These are phyloP conservation scores for Eugnorisma glareosa DNA, from an alignment of 2,888 invertebrate species.

Conservation along the genomic window DNA sequence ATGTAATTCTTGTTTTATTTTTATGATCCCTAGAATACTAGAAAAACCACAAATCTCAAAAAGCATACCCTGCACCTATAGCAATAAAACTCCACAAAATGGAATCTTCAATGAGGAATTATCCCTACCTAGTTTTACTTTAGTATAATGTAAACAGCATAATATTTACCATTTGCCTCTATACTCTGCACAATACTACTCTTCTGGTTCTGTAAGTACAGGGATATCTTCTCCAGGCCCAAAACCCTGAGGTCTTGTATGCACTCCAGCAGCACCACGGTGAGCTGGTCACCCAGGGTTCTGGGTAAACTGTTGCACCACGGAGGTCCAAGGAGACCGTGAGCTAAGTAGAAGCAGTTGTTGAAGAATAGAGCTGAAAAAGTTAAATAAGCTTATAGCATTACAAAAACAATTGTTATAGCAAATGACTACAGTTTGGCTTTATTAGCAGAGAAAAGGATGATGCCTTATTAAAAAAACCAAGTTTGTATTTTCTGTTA, in stretches of 20 bases:
- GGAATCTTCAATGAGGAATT: neutral
- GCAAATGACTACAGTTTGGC: neutral
- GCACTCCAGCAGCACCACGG: slow-evolving; percentile 80
- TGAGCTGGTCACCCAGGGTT: slow-evolving; percentile 78
- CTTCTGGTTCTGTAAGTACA: slow-evolving; percentile 84
- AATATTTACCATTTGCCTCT: slow-evolving; percentile 78
- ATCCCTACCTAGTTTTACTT: neutral
- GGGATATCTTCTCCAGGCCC: slow-evolving; percentile 86
- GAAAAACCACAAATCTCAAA: neutral
- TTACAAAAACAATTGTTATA: neutral
- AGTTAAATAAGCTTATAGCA: neutral
- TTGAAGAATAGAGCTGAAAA: slow-evolving; percentile 87
- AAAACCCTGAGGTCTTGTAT: slow-evolving; percentile 85
- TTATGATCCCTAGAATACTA: neutral
- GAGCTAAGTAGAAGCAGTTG: slow-evolving; percentile 88
- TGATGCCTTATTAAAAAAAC: neutral
- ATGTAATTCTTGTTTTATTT: neutral
- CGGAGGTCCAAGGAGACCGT: slow-evolving; percentile 87
- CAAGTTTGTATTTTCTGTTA: neutral
- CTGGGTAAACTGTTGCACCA: slow-evolving; percentile 82
- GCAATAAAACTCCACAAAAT: neutral
- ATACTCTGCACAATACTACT: slow-evolving; percentile 80
- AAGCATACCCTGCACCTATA: too few species aligned
- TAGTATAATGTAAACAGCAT: neutral
- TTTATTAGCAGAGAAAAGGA: neutral